phyloP scores from a whole-genome alignment of 2,797 vertebrate genomes.

The Pitangus sulphuratus region DNA sequence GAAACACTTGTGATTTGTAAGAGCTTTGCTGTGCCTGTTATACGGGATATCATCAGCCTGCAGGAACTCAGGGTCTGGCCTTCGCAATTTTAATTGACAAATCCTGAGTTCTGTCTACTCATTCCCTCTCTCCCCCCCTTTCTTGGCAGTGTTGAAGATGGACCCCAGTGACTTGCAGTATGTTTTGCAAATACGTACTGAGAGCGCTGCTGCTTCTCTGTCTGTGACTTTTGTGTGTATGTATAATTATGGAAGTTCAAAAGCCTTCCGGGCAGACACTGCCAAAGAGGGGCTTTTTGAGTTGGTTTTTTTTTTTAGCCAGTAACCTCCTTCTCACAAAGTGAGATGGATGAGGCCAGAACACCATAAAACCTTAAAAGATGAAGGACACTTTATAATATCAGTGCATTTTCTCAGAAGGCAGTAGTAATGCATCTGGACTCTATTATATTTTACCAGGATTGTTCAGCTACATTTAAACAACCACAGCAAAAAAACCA shows the following conservation, averaged over 20 bases:
- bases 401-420: not conserved
- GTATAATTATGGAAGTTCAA: not conserved
- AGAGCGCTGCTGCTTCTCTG: not conserved
- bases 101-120: accelerated
- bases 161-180: accelerated
- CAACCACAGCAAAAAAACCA: not conserved
- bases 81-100: not conserved
- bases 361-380: not conserved
- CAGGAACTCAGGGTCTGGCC: not conserved
- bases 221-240: not conserved
- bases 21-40: not conserved
- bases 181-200: not conserved
- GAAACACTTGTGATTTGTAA: not conserved
- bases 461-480: not conserved
- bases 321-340: not conserved
- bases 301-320: not conserved
- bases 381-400: not conserved
- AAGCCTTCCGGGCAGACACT: not conserved
- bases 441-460: not conserved
- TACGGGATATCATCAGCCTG: not conserved
- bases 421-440: not conserved
- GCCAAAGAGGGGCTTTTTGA: not conserved
- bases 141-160: not conserved
- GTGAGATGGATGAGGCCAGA: not conserved
- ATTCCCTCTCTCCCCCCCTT: accelerated